Evolutionary conservation across 2,113 vertebrate genomes (phyloP), one percentile per base, ranked within the genome.

Genomic region (Bombycilla garrulus): DNA sequence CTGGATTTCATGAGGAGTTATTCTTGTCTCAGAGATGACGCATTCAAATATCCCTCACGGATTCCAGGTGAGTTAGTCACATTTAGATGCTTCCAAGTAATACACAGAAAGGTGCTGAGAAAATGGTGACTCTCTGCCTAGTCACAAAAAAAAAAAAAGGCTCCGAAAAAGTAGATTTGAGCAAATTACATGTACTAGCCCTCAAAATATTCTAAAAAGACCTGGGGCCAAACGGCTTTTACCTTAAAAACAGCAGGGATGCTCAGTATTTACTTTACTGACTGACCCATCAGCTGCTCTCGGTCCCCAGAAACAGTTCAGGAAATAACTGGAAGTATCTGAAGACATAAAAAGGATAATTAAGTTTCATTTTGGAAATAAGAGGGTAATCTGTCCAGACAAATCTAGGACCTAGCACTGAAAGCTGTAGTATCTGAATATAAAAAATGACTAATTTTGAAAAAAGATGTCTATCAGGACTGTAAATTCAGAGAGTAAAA

Each of bases 1-100:
- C 71, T 80, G 65, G 71, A 71, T 93, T 95, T 88, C 86, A 73
- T 1, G 56, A 93, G 57, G 50, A 44, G 38, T 94, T 91, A 92
- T 91, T 92, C 73, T 91, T 92, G 81, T 45, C 91, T 88, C 77
- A 76, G 83, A 50, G 82, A 67, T 92, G 86, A 96, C 76, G 93
- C 95, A 92, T 50, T 86, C 66, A 66, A 88, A 91, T 81, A 57
- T 11, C 88, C 72, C 66, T 81, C 90, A 61, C 2, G 60, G 95
- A 93, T 97, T 94, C 93, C 90, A 96, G 86, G 90, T 92, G 92
- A 96, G 94, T 96, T 93, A 88, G 83, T 95, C 94, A 95, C 70
- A 50, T 92, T 92, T 81, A 61, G 65, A 31, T 42, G 56, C 77
- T 93, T 96, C 92, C 93, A 97, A 91, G 78, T 62, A 82, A 95